Percentiles rank a stretch among this genome's conserved stretches.
Conservation (phyloP, 2,797 vertebrate genomes). For the Helicolenus hilgendorfi region DNA sequence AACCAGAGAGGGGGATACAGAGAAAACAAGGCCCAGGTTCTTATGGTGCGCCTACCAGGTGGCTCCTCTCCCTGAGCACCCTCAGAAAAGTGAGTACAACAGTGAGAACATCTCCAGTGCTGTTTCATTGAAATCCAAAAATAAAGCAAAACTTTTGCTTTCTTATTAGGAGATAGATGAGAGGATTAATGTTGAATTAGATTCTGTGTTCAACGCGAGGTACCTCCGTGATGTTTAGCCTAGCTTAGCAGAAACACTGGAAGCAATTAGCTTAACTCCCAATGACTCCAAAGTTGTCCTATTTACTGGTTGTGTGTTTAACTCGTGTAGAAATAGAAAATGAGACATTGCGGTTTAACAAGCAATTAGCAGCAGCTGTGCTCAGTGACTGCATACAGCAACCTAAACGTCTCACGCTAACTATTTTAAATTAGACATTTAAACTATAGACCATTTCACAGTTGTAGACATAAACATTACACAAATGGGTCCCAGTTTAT, state of each 20-base stretch:
- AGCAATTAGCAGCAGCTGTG: background rate
- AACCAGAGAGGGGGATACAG: slow-evolving; percentile 28
- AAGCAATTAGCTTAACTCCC: background rate
- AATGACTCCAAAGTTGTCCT: background rate
- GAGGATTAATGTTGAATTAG: background rate
- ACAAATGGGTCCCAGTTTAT: background rate
- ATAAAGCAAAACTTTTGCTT: background rate
- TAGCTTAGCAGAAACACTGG: background rate
- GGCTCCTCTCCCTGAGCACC: slow-evolving; percentile 74
- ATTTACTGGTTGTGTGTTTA: background rate
- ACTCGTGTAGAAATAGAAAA: background rate
- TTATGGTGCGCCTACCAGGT: slow-evolving; percentile 74
- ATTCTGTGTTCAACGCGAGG: background rate
- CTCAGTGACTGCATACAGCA: background rate
- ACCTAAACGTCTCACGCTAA: background rate
- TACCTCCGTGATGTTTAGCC: background rate
- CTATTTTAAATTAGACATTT: background rate
- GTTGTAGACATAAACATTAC: background rate
- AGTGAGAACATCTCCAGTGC: background rate
- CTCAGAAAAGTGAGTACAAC: slow-evolving; percentile 83
- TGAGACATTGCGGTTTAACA: background rate
- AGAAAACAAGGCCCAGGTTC: slow-evolving; percentile 54
- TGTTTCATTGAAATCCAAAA: background rate
- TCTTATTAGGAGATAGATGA: background rate
- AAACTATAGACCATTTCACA: background rate